Percentiles rank a stretch among this genome's conserved stretches.
These are phyloP conservation scores for Propithecus perrieri DNA, from an alignment of 2,797 vertebrate genomes.

Conservation along the genomic window DNA sequence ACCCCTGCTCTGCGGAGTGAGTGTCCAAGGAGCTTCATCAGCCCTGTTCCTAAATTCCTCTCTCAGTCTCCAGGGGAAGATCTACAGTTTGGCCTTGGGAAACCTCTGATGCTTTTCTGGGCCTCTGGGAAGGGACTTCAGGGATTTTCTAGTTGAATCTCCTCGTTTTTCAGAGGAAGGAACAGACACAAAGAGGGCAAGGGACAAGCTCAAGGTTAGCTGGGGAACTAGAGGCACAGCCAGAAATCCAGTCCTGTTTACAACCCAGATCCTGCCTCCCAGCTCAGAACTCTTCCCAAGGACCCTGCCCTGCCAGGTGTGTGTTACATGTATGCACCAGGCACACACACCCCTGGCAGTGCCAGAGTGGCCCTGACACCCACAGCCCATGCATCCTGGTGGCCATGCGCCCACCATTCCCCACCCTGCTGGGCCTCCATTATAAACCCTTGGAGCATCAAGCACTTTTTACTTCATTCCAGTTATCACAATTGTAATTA, in stretches of 20 bases:
- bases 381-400: not conserved
- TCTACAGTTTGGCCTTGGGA: not conserved
- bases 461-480: not conserved
- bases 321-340: no score
- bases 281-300: not conserved
- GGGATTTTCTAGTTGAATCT: not conserved
- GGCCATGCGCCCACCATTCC: rapidly evolving
- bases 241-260: not conserved
- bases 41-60: not conserved
- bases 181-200: not conserved
- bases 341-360: no score
- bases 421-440: not conserved
- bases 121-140: not conserved
- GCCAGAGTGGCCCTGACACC: not conserved
- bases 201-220: not conserved
- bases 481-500: not conserved
- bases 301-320: not conserved
- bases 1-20: not conserved
- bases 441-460: not conserved
- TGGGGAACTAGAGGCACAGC: not conserved
- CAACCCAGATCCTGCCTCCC: not conserved
- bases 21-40: no score
- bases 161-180: not conserved
- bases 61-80: not conserved
- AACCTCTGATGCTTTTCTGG: not conserved